A percentile compares a stretch with the other conserved stretches of the same genome.
phyloP scores from a whole-genome alignment of 2,888 invertebrate genomes.

The Hemithea aestivaria region DNA sequence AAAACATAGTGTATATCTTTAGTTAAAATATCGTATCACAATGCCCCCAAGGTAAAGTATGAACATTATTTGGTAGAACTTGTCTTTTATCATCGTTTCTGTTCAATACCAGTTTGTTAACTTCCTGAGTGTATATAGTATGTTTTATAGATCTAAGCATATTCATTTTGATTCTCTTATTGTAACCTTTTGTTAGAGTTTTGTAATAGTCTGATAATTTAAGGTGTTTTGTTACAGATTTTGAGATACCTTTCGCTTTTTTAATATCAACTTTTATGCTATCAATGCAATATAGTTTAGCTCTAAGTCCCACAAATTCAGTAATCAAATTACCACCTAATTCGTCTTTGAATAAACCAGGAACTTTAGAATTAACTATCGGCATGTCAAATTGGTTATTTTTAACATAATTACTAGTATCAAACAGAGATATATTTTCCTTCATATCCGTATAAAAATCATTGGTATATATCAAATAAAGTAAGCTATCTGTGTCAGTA shows the following conservation, averaged over 20 bases:
- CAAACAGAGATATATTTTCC: constrained; percentile 1
- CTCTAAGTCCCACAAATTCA: constrained; percentile 12
- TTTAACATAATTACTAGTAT: constrained; percentile 3
- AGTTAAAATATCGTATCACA: constrained; percentile 1
- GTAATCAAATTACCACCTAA: constrained; percentile 13
- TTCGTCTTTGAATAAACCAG: constrained; percentile 14
- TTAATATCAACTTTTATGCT: not conserved
- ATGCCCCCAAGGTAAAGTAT: constrained; percentile 6
- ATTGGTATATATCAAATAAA: constrained; percentile 10
- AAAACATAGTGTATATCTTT: not conserved
- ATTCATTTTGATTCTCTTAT: constrained; percentile 5
- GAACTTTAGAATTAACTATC: not conserved
- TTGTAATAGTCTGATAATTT: too few relatives aligned
- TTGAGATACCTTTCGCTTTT: too few relatives aligned
- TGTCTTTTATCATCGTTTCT: constrained; percentile 9
- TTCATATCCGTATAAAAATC: constrained; percentile 7
- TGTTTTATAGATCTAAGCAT: constrained; percentile 5
- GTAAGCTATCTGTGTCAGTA: constrained; percentile 11
- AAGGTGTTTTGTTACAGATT: too few relatives aligned
- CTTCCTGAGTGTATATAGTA: constrained; percentile 3
- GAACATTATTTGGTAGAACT: not conserved
- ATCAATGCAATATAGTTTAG: constrained; percentile 15
- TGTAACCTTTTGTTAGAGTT: too few relatives aligned
- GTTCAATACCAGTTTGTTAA: constrained; percentile 3
- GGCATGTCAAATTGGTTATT: not conserved